Evolutionary conservation across 2,797 vertebrate species (phyloP).

Genomic region (Eidolon dupreanum): DNA sequence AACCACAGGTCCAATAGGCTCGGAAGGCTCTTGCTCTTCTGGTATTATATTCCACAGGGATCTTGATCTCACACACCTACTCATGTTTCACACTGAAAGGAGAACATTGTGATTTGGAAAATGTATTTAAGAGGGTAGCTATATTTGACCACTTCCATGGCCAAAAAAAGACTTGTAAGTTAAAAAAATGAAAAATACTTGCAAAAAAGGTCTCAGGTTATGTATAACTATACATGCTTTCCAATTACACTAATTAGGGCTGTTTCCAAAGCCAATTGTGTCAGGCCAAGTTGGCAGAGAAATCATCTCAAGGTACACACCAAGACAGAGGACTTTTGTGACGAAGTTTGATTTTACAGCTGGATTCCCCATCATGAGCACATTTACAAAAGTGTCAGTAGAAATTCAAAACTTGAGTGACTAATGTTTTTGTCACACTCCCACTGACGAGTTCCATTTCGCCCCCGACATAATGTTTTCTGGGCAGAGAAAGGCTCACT

Average conservation of each 20-base stretch:
- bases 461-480: neutral
- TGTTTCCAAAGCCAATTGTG: neutral
- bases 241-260: neutral
- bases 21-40: neutral
- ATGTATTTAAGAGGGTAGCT: neutral
- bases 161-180: neutral
- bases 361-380: too few relatives aligned
- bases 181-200: neutral
- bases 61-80: neutral
- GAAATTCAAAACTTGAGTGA: neutral
- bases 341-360: neutral
- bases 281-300: neutral
- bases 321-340: too few relatives aligned
- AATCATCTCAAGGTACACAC: neutral
- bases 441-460: neutral
- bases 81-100: slow-evolving; percentile 12
- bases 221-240: neutral
- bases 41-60: neutral
- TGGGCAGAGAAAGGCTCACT: neutral
- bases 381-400: neutral
- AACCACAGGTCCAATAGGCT: neutral
- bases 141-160: neutral
- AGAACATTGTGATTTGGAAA: neutral
- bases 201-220: neutral
- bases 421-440: neutral